phyloP scores from a whole-genome alignment of 2,113 vertebrate genomes.

The Pseudorhombus dupliciocellatus region DNA sequence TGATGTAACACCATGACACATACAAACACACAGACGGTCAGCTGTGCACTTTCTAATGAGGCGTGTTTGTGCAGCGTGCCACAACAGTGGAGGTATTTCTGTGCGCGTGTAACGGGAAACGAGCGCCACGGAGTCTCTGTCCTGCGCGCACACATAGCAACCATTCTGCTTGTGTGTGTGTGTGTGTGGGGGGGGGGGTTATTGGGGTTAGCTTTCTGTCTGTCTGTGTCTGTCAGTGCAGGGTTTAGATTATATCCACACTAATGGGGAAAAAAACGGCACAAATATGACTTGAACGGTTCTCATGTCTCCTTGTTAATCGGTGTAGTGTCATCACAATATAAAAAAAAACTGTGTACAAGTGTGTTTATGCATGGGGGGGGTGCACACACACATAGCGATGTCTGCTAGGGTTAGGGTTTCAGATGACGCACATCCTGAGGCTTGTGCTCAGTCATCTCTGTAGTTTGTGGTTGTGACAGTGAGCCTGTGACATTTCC shows the following conservation, averaged over 20 bases:
- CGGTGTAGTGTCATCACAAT: slow-evolving; percentile 22
- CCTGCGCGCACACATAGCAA: slow-evolving; percentile 48
- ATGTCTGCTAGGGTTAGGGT: slow-evolving; percentile 27
- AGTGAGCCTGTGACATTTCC: not conserved
- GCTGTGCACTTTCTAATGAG: slow-evolving; percentile 71
- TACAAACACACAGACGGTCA: slow-evolving; percentile 46
- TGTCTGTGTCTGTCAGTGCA: slow-evolving; percentile 23
- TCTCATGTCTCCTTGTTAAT: slow-evolving; percentile 14
- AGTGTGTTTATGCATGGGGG: not conserved
- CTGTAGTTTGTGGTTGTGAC: slow-evolving; percentile 44
- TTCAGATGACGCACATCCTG: slow-evolving; percentile 66
- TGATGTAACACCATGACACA: slow-evolving; percentile 61
- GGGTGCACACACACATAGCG: slow-evolving; percentile 17
- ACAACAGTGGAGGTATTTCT: slow-evolving; percentile 53
- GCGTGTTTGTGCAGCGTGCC: slow-evolving; percentile 65
- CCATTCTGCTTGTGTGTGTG: slow-evolving; percentile 66
- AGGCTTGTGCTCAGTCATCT: slow-evolving; percentile 40
- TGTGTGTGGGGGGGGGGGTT: slow-evolving; percentile 2
- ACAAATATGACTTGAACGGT: not conserved
- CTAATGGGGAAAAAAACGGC: slow-evolving; percentile 16
- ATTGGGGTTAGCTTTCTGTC: not conserved
- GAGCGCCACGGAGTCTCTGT: slow-evolving; percentile 66
- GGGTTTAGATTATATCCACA: slow-evolving; percentile 30
- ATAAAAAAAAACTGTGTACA: slow-evolving; percentile 9
- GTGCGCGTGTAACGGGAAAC: slow-evolving; percentile 48